Base-by-base conservation (phyloP, 2,113 vertebrate species). In the Hirundichthys speculiger region DNA sequence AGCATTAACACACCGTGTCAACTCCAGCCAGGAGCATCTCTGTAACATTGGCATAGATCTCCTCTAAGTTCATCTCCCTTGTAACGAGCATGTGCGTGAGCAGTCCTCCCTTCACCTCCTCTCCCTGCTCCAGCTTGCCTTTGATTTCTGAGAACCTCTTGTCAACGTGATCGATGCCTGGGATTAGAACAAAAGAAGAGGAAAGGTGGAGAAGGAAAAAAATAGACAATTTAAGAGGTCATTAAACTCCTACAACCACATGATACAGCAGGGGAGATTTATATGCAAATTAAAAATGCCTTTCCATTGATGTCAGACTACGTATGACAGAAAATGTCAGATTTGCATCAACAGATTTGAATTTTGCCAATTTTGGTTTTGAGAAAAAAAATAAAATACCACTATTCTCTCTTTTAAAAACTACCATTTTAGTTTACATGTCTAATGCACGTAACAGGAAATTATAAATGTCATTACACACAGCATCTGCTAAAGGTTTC, bases 21-120 rank as follows among this genome's bases (percentile, higher is more conserved):
- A 98, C 95, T 1, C 96, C 95, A 1, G 96, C 96, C 85, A 98
- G 90, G 8, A 98, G 94, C 96, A 98, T 95, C 90, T 98, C 96
- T 0, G 96, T 96, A 82, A 94, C 87, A 42, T 96, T 98, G 77
- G 96, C 96, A 0, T 96, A 96, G 82, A 98, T 94, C 72, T 98
- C 95, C 90, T 98, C 94, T 49, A 94, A n/a, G 5, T 85, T 94
- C 89, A 98, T 92, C 64, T 95, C 94, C 90, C 84, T 93, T 58
- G 88, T 94, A 72, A 94, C 73, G 64, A 98, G 91, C 74, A 97
- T 89, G 85, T 92, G 84, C 2, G 96, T 96, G 49, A 98, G 94
- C 24, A 97, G 79, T 2, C 95, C 96, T 16, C 95, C 95, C 57
- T 91, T 90, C 77, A 95, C 89, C 16, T 64, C 88, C 86, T 94